Percentiles rank a stretch among this genome's conserved stretches.
phyloP scores from a whole-genome alignment of 2,888 invertebrate genomes.

The Folsomia manolachei region DNA sequence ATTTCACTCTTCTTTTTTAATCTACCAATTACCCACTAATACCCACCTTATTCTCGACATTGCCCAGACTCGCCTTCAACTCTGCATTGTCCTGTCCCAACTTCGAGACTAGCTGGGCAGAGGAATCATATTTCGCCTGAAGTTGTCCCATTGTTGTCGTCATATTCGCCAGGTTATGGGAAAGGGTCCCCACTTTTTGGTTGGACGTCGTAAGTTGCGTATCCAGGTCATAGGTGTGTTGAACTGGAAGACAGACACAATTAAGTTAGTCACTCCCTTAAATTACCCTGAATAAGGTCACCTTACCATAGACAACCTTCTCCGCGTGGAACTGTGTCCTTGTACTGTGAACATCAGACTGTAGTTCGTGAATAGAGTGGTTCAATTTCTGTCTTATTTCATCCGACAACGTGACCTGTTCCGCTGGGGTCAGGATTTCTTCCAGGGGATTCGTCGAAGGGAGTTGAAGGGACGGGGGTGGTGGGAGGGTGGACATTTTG shows the following conservation, averaged over 20 bases:
- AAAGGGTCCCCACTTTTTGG: neutral
- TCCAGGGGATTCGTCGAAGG: neutral
- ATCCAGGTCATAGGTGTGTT: neutral
- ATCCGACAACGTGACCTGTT: neutral
- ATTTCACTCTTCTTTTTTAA: too few species aligned
- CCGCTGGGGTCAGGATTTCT: neutral
- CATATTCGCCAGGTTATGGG: neutral
- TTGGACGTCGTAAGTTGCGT: neutral
- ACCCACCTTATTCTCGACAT: neutral
- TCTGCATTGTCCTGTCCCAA: neutral
- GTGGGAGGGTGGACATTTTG: neutral
- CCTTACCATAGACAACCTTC: neutral
- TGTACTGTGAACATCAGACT: neutral
- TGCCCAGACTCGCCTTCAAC: neutral
- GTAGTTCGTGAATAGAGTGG: neutral
- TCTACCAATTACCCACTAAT: too few species aligned
- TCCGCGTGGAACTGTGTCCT: neutral
- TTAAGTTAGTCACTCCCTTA: neutral
- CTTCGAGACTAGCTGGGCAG: neutral
- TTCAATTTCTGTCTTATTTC: neutral
- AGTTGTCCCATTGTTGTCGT: neutral
- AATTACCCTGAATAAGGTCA: too few species aligned
- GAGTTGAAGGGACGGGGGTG: too few species aligned
- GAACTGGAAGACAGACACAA: neutral
- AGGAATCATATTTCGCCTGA: neutral